Conservation (phyloP, 1,140 invertebrate species). For the Ceratosolen fusciceps region DNA sequence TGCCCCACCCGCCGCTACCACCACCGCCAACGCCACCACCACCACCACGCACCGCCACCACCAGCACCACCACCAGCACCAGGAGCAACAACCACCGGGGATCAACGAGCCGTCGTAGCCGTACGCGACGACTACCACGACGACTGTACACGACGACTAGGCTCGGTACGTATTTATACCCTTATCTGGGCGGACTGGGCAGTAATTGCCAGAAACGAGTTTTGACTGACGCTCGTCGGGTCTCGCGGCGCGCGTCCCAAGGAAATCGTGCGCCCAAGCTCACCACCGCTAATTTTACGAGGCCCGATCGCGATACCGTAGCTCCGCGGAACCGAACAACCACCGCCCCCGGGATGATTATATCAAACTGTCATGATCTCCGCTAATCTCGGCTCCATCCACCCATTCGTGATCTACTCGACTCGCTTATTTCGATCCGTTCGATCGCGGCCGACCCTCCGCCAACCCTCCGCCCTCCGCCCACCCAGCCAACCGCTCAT, state of each 20-base stretch:
- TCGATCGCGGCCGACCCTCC: background rate
- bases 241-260: constrained; percentile 18
- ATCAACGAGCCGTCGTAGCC: background rate
- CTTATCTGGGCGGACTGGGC: constrained; percentile 17
- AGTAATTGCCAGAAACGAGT: constrained; percentile 41
- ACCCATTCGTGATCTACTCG: background rate
- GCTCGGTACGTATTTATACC: constrained; percentile 14
- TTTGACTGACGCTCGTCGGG: constrained; percentile 23
- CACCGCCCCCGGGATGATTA: background rate
- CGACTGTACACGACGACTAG: background rate
- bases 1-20: background rate
- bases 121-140: background rate
- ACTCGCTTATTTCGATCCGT: background rate
- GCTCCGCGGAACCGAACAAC: background rate
- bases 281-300: constrained; percentile 20
- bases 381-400: constrained; percentile 4
- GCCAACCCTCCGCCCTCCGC: background rate
- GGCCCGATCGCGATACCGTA: constrained; percentile 32
- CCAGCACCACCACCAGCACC: background rate
- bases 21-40: background rate
- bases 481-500: background rate
- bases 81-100: too few relatives aligned
- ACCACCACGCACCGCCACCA: background rate
- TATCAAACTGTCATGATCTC: constrained; percentile 25
- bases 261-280: background rate